Conservation (phyloP, 92 coral and sea anemone genomes). For the Paragorgia papillata region DNA sequence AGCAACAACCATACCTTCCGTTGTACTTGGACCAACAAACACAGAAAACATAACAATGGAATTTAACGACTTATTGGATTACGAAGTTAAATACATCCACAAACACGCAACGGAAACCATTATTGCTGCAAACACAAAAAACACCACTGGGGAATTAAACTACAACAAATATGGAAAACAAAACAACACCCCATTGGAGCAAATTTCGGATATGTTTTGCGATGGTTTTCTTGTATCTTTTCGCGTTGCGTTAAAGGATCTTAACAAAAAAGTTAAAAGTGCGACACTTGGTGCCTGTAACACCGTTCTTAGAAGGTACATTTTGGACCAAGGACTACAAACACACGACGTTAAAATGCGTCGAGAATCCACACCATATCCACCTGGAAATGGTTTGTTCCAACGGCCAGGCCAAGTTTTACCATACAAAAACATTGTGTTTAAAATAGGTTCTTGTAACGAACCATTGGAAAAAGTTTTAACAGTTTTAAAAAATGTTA, state of each 20-base stretch:
- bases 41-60: too few relatives aligned
- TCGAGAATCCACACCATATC: background rate
- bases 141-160: background rate
- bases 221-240: background rate
- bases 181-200: conserved; percentile 35
- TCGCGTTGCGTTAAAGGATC: background rate
- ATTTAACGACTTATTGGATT: too few relatives aligned
- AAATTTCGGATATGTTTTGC: conserved; percentile 43
- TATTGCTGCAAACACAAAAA: background rate
- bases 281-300: background rate
- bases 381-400: background rate
- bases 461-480: background rate
- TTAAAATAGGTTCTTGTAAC: background rate
- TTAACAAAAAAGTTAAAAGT: background rate
- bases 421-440: background rate
- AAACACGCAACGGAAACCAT: background rate
- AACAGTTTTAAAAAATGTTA: background rate
- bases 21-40: too few relatives aligned
- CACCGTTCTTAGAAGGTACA: background rate
- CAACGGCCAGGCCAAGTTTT: too few relatives aligned
- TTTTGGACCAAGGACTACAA: background rate
- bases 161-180: background rate
- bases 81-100: background rate
- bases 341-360: background rate
- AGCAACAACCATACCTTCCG: too few relatives aligned